Percentiles rank a stretch among this genome's conserved stretches.
phyloP scores from a whole-genome alignment of 2,113 vertebrate genomes.

The Leucopsar rothschildi region DNA sequence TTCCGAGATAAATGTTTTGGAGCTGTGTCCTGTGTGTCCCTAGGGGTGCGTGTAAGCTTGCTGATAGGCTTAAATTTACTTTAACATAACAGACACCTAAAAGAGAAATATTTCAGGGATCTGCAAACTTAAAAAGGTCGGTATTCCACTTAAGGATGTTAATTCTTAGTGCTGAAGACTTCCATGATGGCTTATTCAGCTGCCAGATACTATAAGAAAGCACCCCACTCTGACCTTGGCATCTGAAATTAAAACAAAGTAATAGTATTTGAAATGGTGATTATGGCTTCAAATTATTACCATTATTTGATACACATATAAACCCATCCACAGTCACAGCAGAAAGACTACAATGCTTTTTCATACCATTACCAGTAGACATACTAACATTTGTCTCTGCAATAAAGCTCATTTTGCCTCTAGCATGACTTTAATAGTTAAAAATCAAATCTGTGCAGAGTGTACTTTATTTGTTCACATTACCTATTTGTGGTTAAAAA shows the following conservation, averaged over 20 bases:
- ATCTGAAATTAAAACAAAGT: neutral
- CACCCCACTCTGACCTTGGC: neutral
- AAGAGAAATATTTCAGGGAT: neutral
- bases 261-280: neutral
- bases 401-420: neutral
- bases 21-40: neutral
- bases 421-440: slow-evolving; percentile 39
- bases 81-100: neutral
- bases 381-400: neutral
- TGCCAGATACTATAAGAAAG: neutral
- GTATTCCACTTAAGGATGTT: neutral
- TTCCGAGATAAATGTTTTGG: neutral
- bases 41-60: neutral
- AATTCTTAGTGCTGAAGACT: neutral
- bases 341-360: neutral
- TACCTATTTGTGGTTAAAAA: slow-evolving; percentile 69
- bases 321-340: neutral
- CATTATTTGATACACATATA: neutral
- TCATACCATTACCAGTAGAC: fast-evolving
- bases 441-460: slow-evolving; percentile 54
- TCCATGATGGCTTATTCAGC: neutral
- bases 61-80: neutral
- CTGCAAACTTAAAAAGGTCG: neutral
- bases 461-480: slow-evolving; percentile 76
- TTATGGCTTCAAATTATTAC: neutral